phyloP scores from a whole-genome alignment of 2,888 invertebrate genomes.

The Pyrrhopygopsis socrates region DNA sequence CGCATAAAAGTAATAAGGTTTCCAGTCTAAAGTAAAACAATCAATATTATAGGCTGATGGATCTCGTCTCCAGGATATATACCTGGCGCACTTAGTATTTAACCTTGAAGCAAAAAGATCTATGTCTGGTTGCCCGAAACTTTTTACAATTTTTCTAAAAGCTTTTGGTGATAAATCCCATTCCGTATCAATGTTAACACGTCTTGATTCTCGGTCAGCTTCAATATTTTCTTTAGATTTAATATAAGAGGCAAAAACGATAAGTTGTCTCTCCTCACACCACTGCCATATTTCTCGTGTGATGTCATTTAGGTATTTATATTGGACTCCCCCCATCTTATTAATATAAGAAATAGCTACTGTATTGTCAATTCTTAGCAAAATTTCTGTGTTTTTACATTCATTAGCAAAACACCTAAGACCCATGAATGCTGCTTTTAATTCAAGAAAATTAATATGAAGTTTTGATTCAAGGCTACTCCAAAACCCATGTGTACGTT shows the following conservation, averaged over 20 bases:
- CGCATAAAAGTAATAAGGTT: not conserved
- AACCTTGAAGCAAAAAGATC: conserved; percentile 80
- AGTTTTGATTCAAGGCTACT: not conserved
- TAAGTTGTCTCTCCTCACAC: conserved; percentile 34
- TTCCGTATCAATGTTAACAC: conserved; percentile 43
- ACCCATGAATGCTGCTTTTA: conserved; percentile 43
- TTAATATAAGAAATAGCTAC: conserved; percentile 52
- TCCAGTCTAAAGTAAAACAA: conserved; percentile 70
- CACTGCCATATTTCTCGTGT: conserved; percentile 37
- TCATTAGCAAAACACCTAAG: conserved; percentile 18
- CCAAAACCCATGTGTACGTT: conserved; percentile 8
- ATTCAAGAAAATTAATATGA: conserved; percentile 51
- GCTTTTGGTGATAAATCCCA: conserved; percentile 43
- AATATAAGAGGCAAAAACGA: conserved; percentile 43
- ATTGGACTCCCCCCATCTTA: conserved; percentile 52
- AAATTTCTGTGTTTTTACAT: not conserved
- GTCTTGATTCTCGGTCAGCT: conserved; percentile 46
- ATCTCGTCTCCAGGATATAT: conserved; percentile 77
- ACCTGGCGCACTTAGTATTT: conserved; percentile 77
- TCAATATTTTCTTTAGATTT: conserved; percentile 19
- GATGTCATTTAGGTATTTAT: conserved; percentile 35
- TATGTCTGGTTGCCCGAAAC: conserved; percentile 71
- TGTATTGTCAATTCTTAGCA: conserved; percentile 37
- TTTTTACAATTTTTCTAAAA: conserved; percentile 10
- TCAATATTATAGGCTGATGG: conserved; percentile 73